Percentiles rank a stretch among this genome's conserved stretches.
phyloP scores from a whole-genome alignment of 2,797 vertebrate genomes.

The Mergus octosetaceus region DNA sequence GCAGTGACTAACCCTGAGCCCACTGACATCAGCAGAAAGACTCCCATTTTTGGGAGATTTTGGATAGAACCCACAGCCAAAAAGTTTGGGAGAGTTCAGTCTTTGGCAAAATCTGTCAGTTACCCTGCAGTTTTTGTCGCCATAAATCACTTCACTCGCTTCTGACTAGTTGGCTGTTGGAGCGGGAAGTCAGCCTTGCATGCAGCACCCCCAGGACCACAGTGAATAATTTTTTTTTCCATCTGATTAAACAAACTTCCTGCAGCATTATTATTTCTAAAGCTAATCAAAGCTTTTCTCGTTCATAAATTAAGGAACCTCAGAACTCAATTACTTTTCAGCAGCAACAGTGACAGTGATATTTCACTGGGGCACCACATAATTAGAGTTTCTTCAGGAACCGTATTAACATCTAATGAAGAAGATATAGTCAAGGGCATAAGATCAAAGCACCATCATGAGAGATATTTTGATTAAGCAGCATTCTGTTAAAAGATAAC shows the following conservation, averaged over 20 bases:
- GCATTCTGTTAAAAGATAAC: neutral
- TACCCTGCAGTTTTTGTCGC: neutral
- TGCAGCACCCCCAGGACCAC: neutral
- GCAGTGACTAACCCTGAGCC: neutral
- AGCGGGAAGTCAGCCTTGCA: neutral
- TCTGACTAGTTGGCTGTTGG: neutral
- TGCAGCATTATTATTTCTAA: neutral
- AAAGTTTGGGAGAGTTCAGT: neutral
- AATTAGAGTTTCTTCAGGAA: neutral
- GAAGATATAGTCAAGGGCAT: neutral
- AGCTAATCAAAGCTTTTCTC: conserved; percentile 13
- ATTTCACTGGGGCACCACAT: neutral
- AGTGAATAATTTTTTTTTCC: neutral
- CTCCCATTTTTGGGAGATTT: neutral
- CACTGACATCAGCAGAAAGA: accelerated
- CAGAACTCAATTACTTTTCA: neutral
- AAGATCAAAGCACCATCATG: neutral
- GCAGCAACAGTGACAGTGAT: neutral
- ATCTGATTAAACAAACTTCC: neutral
- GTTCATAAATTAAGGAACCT: neutral
- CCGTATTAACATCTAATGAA: neutral
- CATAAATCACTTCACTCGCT: neutral
- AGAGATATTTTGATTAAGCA: neutral
- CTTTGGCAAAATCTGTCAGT: neutral
- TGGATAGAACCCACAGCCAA: neutral